phyloP scores from a whole-genome alignment of 2,888 invertebrate species.

The Seira sanloemensis region DNA sequence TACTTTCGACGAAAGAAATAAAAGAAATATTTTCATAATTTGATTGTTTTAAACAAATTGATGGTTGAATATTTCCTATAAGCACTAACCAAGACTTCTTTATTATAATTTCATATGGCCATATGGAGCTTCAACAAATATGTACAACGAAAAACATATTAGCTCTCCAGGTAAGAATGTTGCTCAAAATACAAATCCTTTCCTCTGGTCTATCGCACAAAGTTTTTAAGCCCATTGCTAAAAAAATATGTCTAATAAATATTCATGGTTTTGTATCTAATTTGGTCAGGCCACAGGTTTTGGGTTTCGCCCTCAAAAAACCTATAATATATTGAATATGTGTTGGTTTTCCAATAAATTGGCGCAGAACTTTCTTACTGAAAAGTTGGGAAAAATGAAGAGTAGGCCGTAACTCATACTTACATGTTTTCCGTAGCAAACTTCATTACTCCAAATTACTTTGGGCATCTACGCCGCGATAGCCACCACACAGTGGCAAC shows the following conservation, averaged over 20 bases:
- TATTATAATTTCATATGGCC: too few species aligned
- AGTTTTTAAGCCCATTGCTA: slow-evolving; percentile 14
- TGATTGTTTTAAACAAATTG: too few species aligned
- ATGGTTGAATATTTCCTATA: too few species aligned
- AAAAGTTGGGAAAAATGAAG: not conserved
- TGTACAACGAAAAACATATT: too few species aligned
- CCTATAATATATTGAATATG: not conserved
- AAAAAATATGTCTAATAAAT: not conserved
- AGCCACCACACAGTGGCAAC: not conserved
- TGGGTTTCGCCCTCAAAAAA: not conserved
- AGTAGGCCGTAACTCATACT: not conserved
- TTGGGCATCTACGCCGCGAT: not conserved
- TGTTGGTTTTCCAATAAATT: not conserved
- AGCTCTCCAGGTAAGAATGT: too few species aligned
- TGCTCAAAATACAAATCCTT: too few species aligned
- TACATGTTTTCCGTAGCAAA: not conserved
- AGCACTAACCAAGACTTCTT: too few species aligned
- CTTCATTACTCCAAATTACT: slow-evolving; percentile 42
- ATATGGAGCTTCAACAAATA: too few species aligned
- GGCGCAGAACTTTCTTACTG: not conserved
- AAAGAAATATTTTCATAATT: too few species aligned
- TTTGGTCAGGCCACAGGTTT: not conserved
- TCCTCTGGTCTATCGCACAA: slow-evolving; percentile 19
- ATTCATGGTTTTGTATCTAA: not conserved
- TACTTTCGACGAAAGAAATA: too few species aligned